phyloP scores from a whole-genome alignment of 2,113 vertebrate genomes.

The Tympanuchus pallidicinctus region DNA sequence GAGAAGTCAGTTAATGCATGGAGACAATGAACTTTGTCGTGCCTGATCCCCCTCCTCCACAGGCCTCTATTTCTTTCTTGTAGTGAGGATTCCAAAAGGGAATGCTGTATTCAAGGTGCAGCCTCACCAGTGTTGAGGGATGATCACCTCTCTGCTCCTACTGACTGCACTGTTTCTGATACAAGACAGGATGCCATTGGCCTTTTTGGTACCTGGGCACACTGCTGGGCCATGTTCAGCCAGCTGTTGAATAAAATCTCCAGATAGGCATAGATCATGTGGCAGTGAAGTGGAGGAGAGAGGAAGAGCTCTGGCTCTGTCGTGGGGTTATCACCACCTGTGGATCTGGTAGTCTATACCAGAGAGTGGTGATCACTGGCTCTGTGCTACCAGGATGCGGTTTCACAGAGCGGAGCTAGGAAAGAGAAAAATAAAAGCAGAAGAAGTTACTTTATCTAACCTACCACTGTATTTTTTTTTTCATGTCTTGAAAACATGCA shows the following conservation, averaged over 20 bases:
- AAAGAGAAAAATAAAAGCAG: neutral
- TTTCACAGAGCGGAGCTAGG: neutral
- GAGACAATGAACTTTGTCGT: neutral
- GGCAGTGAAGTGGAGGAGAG: neutral
- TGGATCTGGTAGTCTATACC: neutral
- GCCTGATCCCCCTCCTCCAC: neutral
- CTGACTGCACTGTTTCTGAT: too few species aligned
- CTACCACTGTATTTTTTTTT: neutral
- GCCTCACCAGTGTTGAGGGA: too few species aligned
- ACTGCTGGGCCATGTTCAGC: too few species aligned
- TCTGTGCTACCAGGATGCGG: neutral
- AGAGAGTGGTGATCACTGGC: neutral
- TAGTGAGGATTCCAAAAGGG: neutral
- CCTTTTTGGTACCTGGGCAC: too few species aligned
- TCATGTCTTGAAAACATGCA: neutral
- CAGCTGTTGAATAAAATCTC: too few species aligned
- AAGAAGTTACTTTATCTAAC: neutral
- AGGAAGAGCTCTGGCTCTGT: neutral
- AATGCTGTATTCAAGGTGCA: too few species aligned
- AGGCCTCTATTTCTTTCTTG: too few species aligned
- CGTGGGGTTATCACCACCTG: neutral
- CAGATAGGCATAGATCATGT: neutral
- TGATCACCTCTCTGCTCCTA: too few species aligned
- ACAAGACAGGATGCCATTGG: too few species aligned
- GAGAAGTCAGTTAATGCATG: neutral